phyloP scores from a whole-genome alignment of 1,140 invertebrate genomes.

The Battus philenor region DNA sequence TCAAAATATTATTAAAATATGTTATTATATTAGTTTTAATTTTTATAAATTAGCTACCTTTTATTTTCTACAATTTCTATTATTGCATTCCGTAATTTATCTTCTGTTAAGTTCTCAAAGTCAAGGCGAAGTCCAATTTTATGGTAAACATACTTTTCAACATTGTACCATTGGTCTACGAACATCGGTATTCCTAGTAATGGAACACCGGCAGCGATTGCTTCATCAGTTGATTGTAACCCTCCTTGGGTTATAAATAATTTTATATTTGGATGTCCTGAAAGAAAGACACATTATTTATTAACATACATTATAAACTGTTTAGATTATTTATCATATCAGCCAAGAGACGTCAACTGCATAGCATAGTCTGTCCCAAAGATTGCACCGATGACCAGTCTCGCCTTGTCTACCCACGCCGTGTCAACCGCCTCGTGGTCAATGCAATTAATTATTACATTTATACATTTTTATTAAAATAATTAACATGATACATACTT shows the following conservation, averaged over 20 bases:
- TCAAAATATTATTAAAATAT: too few species aligned
- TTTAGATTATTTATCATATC: neutral
- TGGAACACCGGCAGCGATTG: slow-evolving; percentile 74
- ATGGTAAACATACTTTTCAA: slow-evolving; percentile 30
- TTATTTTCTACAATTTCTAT: slow-evolving; percentile 20
- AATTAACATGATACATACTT: slow-evolving; percentile 33
- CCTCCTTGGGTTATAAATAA: slow-evolving; percentile 61
- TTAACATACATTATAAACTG: too few species aligned
- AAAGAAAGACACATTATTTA: slow-evolving; percentile 15
- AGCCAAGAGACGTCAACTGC: too few species aligned
- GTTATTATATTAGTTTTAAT: too few species aligned
- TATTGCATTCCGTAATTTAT: slow-evolving; percentile 31
- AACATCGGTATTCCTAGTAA: slow-evolving; percentile 63
- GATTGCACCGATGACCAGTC: too few species aligned
- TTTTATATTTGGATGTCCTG: slow-evolving; percentile 37
- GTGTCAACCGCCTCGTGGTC: too few species aligned
- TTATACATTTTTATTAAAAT: too few species aligned
- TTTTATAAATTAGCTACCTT: too few species aligned
- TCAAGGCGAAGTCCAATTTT: slow-evolving; percentile 37
- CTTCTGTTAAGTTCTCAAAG: slow-evolving; percentile 27
- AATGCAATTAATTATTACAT: too few species aligned
- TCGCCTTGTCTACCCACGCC: too few species aligned
- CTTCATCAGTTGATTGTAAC: slow-evolving; percentile 76
- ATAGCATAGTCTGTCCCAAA: too few species aligned
- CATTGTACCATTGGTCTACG: slow-evolving; percentile 46